Evolutionary conservation across 2,888 invertebrate species (phyloP), one percentile per base, ranked within the genome.

Genomic region (Oeneis ivallda): DNA sequence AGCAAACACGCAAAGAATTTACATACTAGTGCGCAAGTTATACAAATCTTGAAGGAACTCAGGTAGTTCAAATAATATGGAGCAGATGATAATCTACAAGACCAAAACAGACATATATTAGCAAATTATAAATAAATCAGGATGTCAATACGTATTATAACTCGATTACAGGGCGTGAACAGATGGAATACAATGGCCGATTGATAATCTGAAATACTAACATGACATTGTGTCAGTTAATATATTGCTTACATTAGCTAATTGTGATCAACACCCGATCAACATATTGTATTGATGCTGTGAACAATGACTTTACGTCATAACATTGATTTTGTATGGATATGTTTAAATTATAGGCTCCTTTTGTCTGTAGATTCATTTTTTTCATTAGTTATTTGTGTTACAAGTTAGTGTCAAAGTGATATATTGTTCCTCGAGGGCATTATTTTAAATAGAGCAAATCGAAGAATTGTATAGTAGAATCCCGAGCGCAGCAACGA

Each of bases 121-220:
- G 26, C 57, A 32, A 57, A 64, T 57, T 52, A 61, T 52, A 52
- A 62, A 50, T 52, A 62, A 11, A 54, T 68, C 68, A 60, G 50
- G 34, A 57, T 65, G 65, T 60, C 65, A 63, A 32, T 59, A 41
- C 37, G 43, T 54, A 45, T 65, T 54, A 60, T 49, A 60, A 65
- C 37, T 65, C 62, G 68, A 68, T 68, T 57, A 63, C 50, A 65
- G 68, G 62, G 65, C 65, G 68, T 61, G 19, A 65, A 68, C 65
- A 41, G 68, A 68, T 65, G 63, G 63, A 68, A 63, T 49, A 68
- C 65, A 68, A 68, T 68, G 41, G 64, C n/a, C 54, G 65, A 65
- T 57, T 63, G 68, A 68, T 65, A 68, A 68, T 52, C 67, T 57
- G 57, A 67, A 64, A 61, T 61, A 64, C 66, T 56, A 66, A 66